Evolutionary conservation across 2,797 vertebrate genomes (phyloP).

Genomic region (Melanotaenia nigrans): DNA sequence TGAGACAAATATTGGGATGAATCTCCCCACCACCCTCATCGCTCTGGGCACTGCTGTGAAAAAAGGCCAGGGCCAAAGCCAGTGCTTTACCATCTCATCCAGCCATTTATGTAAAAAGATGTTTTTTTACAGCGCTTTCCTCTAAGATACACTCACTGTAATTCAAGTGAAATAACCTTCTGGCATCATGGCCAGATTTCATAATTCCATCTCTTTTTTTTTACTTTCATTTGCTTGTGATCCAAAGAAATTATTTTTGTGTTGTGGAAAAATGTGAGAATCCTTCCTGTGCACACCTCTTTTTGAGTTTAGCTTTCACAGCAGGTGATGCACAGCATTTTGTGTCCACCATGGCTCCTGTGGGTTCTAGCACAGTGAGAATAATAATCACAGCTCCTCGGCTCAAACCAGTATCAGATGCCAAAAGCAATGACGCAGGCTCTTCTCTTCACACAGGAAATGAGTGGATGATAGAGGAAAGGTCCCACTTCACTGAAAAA

Average conservation of each 20-base stretch:
- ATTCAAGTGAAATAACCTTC: slow-evolving; percentile 22
- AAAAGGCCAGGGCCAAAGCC: slow-evolving; percentile 55
- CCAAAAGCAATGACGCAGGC: slow-evolving; percentile 49
- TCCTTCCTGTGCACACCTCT: slow-evolving; percentile 28
- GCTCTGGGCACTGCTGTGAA: slow-evolving; percentile 62
- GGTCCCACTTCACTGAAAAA: slow-evolving; percentile 45
- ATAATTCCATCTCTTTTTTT: slow-evolving; percentile 24
- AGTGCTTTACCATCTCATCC: slow-evolving; percentile 69
- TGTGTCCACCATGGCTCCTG: slow-evolving; percentile 56
- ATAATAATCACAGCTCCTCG: slow-evolving; percentile 66
- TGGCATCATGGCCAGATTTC: background rate
- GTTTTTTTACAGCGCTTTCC: slow-evolving; percentile 27
- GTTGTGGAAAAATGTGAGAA: slow-evolving; percentile 30
- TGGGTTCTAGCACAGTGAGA: slow-evolving; percentile 63
- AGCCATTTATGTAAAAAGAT: slow-evolving; percentile 67
- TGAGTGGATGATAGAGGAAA: slow-evolving; percentile 56
- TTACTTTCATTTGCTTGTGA: slow-evolving; percentile 14
- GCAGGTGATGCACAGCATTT: slow-evolving; percentile 77
- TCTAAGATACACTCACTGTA: slow-evolving; percentile 9
- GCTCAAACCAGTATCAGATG: slow-evolving; percentile 56
- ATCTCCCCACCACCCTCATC: slow-evolving; percentile 53
- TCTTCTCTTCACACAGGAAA: slow-evolving; percentile 53
- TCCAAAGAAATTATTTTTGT: slow-evolving; percentile 10
- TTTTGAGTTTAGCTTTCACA: slow-evolving; percentile 58
- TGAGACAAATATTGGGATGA: slow-evolving; percentile 75